Evolutionary conservation across 2,888 invertebrate species (phyloP), one percentile per base, ranked within the genome.

Genomic region (Cacoxenus indagator): DNA sequence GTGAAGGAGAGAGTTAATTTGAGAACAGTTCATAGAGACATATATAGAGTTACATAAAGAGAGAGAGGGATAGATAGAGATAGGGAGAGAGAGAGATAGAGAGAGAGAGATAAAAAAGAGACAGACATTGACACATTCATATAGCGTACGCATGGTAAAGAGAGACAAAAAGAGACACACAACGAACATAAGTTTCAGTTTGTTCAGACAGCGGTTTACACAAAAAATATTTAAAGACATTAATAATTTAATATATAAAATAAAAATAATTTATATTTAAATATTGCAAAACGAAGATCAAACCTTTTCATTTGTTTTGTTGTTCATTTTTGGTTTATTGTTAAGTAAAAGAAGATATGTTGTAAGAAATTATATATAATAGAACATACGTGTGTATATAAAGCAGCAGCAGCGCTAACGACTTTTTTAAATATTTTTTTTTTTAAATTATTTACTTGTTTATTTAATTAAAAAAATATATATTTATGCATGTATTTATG

Each of bases 121-220:
- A 8, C 43, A 19, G 65, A 73, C 8, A 68, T 55, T 59, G 67
- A 68, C 64, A 73, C 57, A 69, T 76, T 67, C 65, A 75, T 69
- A 73, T 65, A 76, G 83, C 81, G 83, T 74, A 83, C 83, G 83
- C 83, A 81, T 83, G 80, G 81, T 75, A 64, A 74, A 76, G 74
- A 73, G 73, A 79, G 76, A 78, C 73, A 83, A 76, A 83, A 76
- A 81, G 79, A 78, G 77, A 81, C 76, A 85, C 78, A 86, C 82
- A 84, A 84, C 84, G 78, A 84, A 84, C 86, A 85, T 86, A 84
- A 86, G 86, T 85, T 61, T 57, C 77, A 79, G 69, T 73, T 77
- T 29, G 73, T 72, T 69, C 71, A 70, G 72, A 73, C 46, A 67
- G 64, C 17, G 43, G 59, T n/a, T n/a, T n/a, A 43, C 45, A n/a